Evolutionary conservation across 2,888 invertebrate species (phyloP).

Genomic region (Chouioia cunea): DNA sequence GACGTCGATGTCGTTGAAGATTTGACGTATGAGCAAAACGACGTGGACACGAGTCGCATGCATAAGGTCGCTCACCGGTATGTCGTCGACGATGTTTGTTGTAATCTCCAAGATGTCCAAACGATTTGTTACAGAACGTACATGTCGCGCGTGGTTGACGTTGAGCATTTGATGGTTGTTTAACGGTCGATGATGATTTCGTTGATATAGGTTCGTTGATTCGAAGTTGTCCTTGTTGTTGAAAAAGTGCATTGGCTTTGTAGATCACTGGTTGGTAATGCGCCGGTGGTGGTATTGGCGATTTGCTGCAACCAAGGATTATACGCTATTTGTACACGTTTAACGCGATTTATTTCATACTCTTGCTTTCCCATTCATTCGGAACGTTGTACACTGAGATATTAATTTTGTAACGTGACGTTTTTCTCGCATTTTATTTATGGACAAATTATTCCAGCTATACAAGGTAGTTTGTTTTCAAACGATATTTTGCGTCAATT

Average conservation of each 20-base stretch:
- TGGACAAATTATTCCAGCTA: too few species aligned
- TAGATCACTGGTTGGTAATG: background rate
- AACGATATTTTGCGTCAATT: too few species aligned
- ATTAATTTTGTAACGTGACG: too few species aligned
- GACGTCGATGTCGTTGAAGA: slow-evolving; percentile 21
- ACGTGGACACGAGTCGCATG: slow-evolving; percentile 46
- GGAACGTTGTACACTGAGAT: too few species aligned
- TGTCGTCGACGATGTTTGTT: slow-evolving; percentile 55
- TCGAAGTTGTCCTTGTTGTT: background rate
- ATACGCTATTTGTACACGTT: too few species aligned
- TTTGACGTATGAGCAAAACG: slow-evolving; percentile 24
- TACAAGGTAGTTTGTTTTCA: too few species aligned
- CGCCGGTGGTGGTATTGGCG: background rate
- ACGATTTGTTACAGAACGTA: slow-evolving; percentile 52
- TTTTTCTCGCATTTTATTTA: too few species aligned
- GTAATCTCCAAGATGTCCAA: slow-evolving; percentile 52
- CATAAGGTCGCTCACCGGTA: slow-evolving; percentile 58
- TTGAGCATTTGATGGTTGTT: too few species aligned
- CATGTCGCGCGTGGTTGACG: slow-evolving; percentile 41
- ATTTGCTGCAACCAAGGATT: background rate
- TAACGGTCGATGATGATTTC: background rate
- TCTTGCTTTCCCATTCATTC: too few species aligned
- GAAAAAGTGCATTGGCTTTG: background rate
- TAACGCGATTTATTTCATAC: too few species aligned
- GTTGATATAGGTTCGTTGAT: background rate